Evolutionary conservation across 1,140 invertebrate species (phyloP), one percentile per base, ranked within the genome.

Genomic region (Cotesia vestalis): DNA sequence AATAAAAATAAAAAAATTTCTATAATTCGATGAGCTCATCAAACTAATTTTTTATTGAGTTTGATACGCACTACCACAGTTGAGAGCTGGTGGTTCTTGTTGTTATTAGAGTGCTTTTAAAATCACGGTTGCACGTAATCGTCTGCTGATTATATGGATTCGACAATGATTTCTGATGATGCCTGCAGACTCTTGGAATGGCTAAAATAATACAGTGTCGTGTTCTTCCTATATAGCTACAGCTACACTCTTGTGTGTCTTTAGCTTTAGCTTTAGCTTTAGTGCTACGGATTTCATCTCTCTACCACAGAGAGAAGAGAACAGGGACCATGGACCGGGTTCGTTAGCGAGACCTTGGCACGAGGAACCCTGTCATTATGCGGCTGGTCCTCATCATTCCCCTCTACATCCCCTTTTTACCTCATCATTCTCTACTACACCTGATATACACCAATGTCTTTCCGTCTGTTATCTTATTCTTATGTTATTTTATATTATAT

Each of bases 321-420:
- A 1, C 27, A 27, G 27, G 27, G 27, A 27, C 27, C 77, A 74
- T 74, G 75, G 78, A 81, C 81, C 79, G 75, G 80, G 83, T 84
- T 84, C 83, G 83, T 84, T 84, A 84, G 82, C 78, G 79, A 77
- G 74, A 78, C 81, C 80, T 79, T 83, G 80, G 83, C 80, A 81
- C 77, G 78, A 78, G 72, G 77, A 82, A 84, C 82, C 83, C 82
- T 84, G 82, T 84, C 80, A 84, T 84, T 84, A 84, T 83, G 79
- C 78, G 80, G 82, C 81, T 83, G 78, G 78, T 79, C 79, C 76
- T 77, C 80, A 80, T 81, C 78, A 79, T 73, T 78, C 38, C 80
- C 78, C 77, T 78, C 79, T 79, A 57, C 73, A 61, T 74, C 63
- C 52, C 70, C 57, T 52, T 57, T 40, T 40, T 40, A 40, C 38